Conservation (phyloP, 2,888 invertebrate genomes). For the Ceraclea dissimilis region DNA sequence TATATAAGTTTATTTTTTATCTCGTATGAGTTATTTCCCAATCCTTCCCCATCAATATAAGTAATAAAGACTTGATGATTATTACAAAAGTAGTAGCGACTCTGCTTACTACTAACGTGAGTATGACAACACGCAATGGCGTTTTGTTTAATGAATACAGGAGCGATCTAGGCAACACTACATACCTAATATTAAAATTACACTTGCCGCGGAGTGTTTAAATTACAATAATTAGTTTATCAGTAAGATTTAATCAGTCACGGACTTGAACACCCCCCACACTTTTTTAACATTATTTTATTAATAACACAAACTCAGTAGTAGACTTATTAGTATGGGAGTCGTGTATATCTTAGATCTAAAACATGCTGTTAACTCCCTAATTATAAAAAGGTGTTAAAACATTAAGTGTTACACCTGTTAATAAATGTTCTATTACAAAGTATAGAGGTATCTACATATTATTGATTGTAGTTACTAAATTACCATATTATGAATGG, state of each 20-base stretch:
- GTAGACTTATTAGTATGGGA: too few relatives aligned
- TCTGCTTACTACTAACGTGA: too few relatives aligned
- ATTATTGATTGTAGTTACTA: too few relatives aligned
- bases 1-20: too few relatives aligned
- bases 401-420: not conserved
- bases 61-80: too few relatives aligned
- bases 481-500: too few relatives aligned
- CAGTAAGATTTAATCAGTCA: constrained; percentile 14
- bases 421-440: not conserved
- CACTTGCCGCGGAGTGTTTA: constrained; percentile 5
- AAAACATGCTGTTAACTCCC: not conserved
- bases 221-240: constrained; percentile 16
- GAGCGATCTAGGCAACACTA: not conserved
- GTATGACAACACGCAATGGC: constrained; percentile 18
- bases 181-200: constrained; percentile 6
- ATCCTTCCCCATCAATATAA: too few relatives aligned
- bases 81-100: too few relatives aligned
- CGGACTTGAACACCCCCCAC: constrained; percentile 1
- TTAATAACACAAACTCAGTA: too few relatives aligned
- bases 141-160: constrained; percentile 21
- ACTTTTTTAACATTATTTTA: too few relatives aligned
- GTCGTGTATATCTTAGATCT: not conserved
- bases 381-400: not conserved
- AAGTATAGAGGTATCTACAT: too few relatives aligned
- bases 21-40: too few relatives aligned